A percentile compares a stretch with the other conserved stretches of the same genome.
Conservation (phyloP, 2,113 vertebrate species). For the Chloropsis cyanopogon region DNA sequence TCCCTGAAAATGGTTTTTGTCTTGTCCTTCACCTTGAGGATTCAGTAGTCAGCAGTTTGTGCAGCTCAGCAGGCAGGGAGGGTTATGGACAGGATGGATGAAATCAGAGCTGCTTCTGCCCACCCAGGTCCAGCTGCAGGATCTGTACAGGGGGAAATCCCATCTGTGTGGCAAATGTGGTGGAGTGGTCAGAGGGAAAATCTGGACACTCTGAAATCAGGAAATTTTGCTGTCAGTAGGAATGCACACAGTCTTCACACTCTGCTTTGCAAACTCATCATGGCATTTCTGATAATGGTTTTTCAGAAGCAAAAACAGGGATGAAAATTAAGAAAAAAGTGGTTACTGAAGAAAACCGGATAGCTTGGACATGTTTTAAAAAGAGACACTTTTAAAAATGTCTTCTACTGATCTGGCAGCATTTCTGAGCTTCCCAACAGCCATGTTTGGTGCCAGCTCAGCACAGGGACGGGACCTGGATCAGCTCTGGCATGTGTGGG, state of each 20-base stretch:
- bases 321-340: background rate
- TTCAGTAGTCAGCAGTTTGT: background rate
- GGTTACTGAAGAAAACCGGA: background rate
- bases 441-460: accelerated
- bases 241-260: background rate
- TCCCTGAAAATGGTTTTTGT: background rate
- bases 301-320: background rate
- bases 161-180: accelerated
- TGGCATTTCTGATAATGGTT: background rate
- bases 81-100: background rate
- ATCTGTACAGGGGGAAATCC: background rate
- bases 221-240: background rate
- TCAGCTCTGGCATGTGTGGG: background rate
- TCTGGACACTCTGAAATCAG: background rate
- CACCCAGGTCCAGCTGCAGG: background rate
- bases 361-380: background rate
- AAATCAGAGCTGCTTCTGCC: background rate
- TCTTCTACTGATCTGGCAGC: background rate
- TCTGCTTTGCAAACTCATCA: background rate
- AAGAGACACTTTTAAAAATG: background rate
- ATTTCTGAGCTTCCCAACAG: background rate
- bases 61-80: background rate
- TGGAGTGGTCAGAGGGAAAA: background rate
- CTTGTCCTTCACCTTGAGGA: background rate
- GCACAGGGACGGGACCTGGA: background rate